Evolutionary conservation across 2,113 vertebrate genomes (phyloP).

Genomic region (Malurus melanocephalus): DNA sequence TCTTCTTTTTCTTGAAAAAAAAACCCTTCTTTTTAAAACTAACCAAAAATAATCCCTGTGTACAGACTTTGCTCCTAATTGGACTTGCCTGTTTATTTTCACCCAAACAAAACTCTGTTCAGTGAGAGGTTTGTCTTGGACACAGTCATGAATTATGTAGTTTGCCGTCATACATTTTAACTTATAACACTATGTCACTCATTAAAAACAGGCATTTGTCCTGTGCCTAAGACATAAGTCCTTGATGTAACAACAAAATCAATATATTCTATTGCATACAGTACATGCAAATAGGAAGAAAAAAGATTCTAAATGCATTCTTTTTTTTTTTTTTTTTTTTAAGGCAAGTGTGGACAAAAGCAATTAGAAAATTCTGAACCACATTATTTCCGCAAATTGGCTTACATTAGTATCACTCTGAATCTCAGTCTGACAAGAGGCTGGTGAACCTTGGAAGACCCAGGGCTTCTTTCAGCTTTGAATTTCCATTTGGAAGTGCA

Average conservation of each 20-base stretch:
- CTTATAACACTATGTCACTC: background rate
- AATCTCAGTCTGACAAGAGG: background rate
- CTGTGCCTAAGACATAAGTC: background rate
- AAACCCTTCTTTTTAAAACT: background rate
- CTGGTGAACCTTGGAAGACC: slow-evolving; percentile 35
- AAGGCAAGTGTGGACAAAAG: background rate
- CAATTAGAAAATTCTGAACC: background rate
- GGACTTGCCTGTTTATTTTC: background rate
- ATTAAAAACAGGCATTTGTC: background rate
- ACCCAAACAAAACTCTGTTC: background rate
- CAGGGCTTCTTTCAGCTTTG: background rate
- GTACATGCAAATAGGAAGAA: background rate
- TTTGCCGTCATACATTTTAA: background rate
- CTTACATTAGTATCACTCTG: background rate
- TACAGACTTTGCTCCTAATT: background rate
- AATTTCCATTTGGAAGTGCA: slow-evolving; percentile 37
- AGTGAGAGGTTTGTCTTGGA: background rate
- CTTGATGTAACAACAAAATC: background rate
- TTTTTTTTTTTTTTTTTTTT: background rate
- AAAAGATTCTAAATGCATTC: background rate
- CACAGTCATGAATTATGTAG: background rate
- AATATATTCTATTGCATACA: background rate
- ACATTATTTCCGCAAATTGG: background rate
- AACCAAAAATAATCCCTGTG: background rate
- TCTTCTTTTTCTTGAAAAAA: background rate